Evolutionary conservation across 2,888 invertebrate genomes (phyloP), one percentile per base, ranked within the genome.

Genomic region (Agrochola macilenta): DNA sequence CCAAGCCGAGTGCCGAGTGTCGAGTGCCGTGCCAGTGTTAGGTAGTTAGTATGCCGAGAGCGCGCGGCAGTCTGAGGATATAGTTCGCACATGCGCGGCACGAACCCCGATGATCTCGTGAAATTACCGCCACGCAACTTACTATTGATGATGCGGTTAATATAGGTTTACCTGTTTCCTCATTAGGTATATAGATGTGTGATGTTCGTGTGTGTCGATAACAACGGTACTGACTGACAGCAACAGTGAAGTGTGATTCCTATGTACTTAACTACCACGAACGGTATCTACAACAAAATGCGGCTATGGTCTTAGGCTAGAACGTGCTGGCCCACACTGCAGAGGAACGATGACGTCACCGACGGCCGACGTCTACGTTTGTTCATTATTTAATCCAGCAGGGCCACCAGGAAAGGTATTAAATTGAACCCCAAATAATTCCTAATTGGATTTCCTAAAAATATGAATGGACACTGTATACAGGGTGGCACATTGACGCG

Each of bases 81-180:
- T 12, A 17, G 9, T 5, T 68, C n/a, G 61, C 52, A 61, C 71
- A 82, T 72, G 49, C 71, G 26, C 46, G 12, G 61, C 78, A 77
- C 71, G 78, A 57, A 26, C 14, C n/a, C n/a, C 14, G 23, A 5
- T 75, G 57, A 63, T 70, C 60, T 76, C 69, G 54, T 66, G 70
- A 76, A 81, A 82, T 82, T 61, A 77, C 70, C 81, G 35, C 8
- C 23, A n/a, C 20, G 78, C 77, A 82, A 52, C 39, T 76, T 43
- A n/a, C 30, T 30, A n/a, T 57, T 58, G 49, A 23, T 60, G 58
- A 58, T 26, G 54, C 43, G 20, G 5, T 30, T 3, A 57, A 46
- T 30, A 20, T 49, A 63, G 8, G 43, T 71, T 82, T 71, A 77
- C 71, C 82, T 68, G 71, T 82, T 81, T 79, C 79, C 81, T 74